These are phyloP conservation scores for Drosophila elegans DNA, from an alignment of 1,140 invertebrate species.

Conservation along the genomic window DNA sequence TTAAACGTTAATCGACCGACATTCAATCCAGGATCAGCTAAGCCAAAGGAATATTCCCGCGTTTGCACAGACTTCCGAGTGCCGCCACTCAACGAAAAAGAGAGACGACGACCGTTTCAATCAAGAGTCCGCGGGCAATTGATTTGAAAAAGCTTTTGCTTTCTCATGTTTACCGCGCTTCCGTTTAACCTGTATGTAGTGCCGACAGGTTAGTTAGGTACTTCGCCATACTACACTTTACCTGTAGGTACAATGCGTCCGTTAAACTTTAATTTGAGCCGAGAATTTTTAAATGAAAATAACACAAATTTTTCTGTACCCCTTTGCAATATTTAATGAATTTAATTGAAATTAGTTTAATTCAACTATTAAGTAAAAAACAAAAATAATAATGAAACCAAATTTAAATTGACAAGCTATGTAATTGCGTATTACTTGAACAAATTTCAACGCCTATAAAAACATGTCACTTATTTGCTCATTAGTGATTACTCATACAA, in stretches of 20 bases:
- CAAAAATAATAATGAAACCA: too few relatives aligned
- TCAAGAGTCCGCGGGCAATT: constrained; percentile 37
- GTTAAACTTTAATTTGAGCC: neutral
- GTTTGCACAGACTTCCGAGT: constrained; percentile 9
- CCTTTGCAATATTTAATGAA: too few relatives aligned
- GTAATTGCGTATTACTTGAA: neutral
- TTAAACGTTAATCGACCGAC: neutral
- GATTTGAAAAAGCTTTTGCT: constrained; percentile 48
- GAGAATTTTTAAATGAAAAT: too few relatives aligned
- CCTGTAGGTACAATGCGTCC: neutral
- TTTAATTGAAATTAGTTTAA: too few relatives aligned
- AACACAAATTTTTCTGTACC: too few relatives aligned
- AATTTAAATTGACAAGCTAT: too few relatives aligned
- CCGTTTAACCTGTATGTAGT: constrained; percentile 7
- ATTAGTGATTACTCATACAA: neutral
- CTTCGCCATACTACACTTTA: neutral
- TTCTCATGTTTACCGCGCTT: constrained; percentile 20
- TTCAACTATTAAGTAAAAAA: too few relatives aligned
- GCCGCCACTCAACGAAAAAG: constrained; percentile 14
- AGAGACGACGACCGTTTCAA: constrained; percentile 33
- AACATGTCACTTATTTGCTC: neutral
- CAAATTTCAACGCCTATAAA: neutral
- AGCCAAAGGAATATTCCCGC: constrained; percentile 4
- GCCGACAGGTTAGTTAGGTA: neutral
- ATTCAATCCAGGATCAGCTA: neutral